A percentile compares a stretch with the other conserved stretches of the same genome.
These are phyloP conservation scores for Archips crataeganus DNA, from an alignment of 2,888 invertebrate species.

Conservation along the genomic window DNA sequence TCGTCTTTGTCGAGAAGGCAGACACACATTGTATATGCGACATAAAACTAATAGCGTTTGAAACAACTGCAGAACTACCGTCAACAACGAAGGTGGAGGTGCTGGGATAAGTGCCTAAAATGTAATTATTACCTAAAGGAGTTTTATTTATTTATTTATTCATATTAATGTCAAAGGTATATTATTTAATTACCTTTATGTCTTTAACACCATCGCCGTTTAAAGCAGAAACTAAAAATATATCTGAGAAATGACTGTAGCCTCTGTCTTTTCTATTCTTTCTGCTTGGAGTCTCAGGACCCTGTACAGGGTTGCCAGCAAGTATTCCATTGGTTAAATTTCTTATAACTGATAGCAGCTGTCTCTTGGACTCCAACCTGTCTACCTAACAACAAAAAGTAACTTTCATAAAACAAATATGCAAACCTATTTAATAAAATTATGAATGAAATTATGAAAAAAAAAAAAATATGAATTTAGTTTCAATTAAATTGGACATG, in stretches of 20 bases:
- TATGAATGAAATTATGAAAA: too few relatives aligned
- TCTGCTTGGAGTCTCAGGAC: slow-evolving; percentile 49
- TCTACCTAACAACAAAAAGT: slow-evolving; percentile 86
- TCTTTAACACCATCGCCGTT: slow-evolving; percentile 91
- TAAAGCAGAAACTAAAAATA: slow-evolving; percentile 97
- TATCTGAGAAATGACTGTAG: slow-evolving; percentile 89
- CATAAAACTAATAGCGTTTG: too few relatives aligned
- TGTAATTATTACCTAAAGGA: neutral
- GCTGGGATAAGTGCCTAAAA: neutral
- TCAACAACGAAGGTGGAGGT: neutral
- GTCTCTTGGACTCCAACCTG: slow-evolving; percentile 88
- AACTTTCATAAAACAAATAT: too few relatives aligned
- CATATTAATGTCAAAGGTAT: neutral
- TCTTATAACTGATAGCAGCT: slow-evolving; percentile 90
- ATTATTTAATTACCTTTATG: slow-evolving; percentile 84
- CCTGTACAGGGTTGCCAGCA: slow-evolving; percentile 72
- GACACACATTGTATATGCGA: too few relatives aligned
- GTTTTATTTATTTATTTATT: neutral
- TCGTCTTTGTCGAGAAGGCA: too few relatives aligned
- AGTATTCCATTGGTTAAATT: slow-evolving; percentile 88
- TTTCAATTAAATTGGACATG: neutral
- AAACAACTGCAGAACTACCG: too few relatives aligned
- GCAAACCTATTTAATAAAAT: neutral
- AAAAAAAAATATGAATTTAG: neutral
- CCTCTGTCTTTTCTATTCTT: slow-evolving; percentile 59